phyloP scores from a whole-genome alignment of 2,888 invertebrate species.

The Gasteruption jaculator region DNA sequence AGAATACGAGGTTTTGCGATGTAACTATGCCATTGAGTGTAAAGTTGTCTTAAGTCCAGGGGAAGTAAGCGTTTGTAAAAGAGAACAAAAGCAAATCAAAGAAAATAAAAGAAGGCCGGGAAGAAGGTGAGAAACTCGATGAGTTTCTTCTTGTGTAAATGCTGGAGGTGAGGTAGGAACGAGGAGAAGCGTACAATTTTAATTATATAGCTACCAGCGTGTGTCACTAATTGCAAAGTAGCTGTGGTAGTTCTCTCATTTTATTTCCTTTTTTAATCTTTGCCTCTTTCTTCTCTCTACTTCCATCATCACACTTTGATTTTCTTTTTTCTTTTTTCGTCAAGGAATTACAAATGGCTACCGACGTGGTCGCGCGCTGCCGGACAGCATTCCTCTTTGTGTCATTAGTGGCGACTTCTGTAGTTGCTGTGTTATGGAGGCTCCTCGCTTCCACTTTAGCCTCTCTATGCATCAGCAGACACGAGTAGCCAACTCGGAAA shows the following conservation, averaged over 20 bases:
- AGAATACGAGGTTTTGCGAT: too few relatives aligned
- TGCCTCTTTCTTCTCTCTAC: constrained; percentile 10
- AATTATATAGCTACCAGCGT: constrained; percentile 39
- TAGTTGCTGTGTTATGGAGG: constrained; percentile 34
- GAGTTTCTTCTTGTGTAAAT: constrained; percentile 2
- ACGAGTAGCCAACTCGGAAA: constrained; percentile 42
- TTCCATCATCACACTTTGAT: constrained; percentile 45
- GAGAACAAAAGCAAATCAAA: constrained; percentile 5
- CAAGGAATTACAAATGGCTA: constrained; percentile 46
- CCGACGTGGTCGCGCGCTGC: constrained; percentile 40
- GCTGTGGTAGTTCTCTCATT: constrained; percentile 22
- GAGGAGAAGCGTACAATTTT: constrained; percentile 34
- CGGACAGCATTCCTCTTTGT: constrained; percentile 48
- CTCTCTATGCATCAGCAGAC: constrained; percentile 23
- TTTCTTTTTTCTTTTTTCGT: constrained; percentile 29
- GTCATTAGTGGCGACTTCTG: constrained; percentile 48
- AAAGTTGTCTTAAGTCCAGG: too few relatives aligned
- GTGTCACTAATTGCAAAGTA: constrained; percentile 41
- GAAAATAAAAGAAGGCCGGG: constrained; percentile 4
- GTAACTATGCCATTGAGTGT: too few relatives aligned
- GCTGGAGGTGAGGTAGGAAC: constrained; percentile 8
- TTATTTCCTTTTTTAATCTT: constrained; percentile 17
- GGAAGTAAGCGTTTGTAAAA: not conserved
- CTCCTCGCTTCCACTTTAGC: constrained; percentile 26
- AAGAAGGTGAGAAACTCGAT: constrained; percentile 11